phyloP scores from a whole-genome alignment of 2,113 vertebrate species.

The Otis tarda region DNA sequence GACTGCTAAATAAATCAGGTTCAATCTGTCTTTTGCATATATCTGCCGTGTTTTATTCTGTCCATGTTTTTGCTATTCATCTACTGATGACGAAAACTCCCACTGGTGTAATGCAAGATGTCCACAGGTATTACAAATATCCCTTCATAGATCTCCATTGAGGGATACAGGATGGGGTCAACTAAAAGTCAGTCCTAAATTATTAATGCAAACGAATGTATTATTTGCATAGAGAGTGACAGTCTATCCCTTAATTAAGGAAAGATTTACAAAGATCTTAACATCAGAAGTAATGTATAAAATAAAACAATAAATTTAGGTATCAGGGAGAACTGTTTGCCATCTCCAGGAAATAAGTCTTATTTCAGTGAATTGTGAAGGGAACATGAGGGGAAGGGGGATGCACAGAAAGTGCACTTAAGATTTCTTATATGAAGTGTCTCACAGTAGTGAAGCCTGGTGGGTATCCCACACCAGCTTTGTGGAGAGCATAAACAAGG shows the following conservation, averaged over 20 bases:
- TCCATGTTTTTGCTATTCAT: slow-evolving; percentile 66
- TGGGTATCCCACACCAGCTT: not conserved
- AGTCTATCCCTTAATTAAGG: slow-evolving; percentile 44
- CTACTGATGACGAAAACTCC: slow-evolving; percentile 65
- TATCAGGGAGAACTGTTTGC: slow-evolving; percentile 19
- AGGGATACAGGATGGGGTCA: slow-evolving; percentile 69
- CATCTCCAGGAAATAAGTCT: not conserved
- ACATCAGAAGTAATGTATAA: slow-evolving; percentile 60
- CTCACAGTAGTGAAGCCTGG: not conserved
- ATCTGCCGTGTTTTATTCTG: slow-evolving; percentile 65
- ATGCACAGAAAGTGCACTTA: not conserved
- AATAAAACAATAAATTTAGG: slow-evolving; percentile 49
- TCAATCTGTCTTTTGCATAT: slow-evolving; percentile 62
- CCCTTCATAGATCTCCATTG: slow-evolving; percentile 50
- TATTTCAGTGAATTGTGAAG: not conserved
- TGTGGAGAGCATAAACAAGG: not conserved
- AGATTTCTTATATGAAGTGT: not conserved
- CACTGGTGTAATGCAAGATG: slow-evolving; percentile 65
- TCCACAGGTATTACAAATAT: slow-evolving; percentile 75
- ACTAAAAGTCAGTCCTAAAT: slow-evolving; percentile 75
- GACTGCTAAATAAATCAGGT: slow-evolving; percentile 64
- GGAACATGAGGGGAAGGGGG: not conserved
- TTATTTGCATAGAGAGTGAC: slow-evolving; percentile 68
- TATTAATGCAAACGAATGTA: slow-evolving; percentile 66
- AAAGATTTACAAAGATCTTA: slow-evolving; percentile 71